Evolutionary conservation across 2,888 invertebrate species (phyloP), one percentile per base, ranked within the genome.

Genomic region (Caenorhabditis angaria): DNA sequence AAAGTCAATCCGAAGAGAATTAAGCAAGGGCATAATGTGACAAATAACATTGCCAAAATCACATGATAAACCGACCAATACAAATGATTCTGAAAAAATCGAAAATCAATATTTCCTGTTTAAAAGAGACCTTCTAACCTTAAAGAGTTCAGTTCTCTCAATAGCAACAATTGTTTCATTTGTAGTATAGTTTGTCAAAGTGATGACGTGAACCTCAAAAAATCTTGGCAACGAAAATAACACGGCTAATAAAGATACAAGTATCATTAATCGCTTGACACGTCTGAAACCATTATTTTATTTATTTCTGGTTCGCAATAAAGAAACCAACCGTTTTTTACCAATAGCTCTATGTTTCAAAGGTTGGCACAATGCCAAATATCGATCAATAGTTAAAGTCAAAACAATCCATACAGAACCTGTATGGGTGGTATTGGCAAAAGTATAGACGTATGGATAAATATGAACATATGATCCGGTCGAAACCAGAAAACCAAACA

Each of bases 381-480:
- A 86, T 56, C 86, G 76, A 67, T 86, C 86, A 57, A 86, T 79
- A 10, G 86, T 86, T 65, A 86, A 66, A 22, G 86, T 82, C 41
- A 86, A 69, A 63, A 86, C 82, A 59, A 86, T 83, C 86, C 86
- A 86, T 12, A 86, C 85, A n/a, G 84, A 80, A 47, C 82, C 85
- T 25, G 86, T 86, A 61, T 85, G 84, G 8, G 85, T 84, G 29
- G 84, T 82, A 58, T 86, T 86, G 18, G 86, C 85, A 54, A 86
- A 82, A 8, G 81, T 80, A 74, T 86, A 86, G 18, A 82, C 83
- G 60, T 82, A 83, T 2, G 86, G 86, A 58, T 86, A 86, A 22
- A 86, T 67, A 70, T 80, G 75, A 22, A 83, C 83, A 68, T 86
- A 86, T 25, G 72, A 72, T 41, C 80, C 77, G 25, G 70, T 70